These are phyloP conservation scores for Epirrita christyi DNA, from an alignment of 2,888 invertebrate genomes.

Conservation along the genomic window DNA sequence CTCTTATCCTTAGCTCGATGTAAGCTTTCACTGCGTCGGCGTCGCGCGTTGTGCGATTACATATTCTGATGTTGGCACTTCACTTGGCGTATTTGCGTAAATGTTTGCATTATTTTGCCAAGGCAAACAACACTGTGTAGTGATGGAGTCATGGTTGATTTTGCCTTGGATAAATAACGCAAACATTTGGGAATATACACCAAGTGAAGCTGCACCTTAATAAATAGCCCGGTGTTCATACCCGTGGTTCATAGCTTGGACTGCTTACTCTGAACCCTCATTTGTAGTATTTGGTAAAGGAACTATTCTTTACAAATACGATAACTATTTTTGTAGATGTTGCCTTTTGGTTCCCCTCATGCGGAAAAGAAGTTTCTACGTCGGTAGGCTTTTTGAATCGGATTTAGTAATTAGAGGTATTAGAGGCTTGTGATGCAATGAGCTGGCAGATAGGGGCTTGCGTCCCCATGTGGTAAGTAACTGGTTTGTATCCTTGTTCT, in stretches of 20 bases:
- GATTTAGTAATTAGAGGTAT: conserved; percentile 73
- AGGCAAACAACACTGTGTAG: no score
- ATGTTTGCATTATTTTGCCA: no score
- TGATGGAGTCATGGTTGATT: no score
- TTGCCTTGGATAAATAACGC: no score
- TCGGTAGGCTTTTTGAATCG: conserved; percentile 68
- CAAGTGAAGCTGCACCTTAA: no score
- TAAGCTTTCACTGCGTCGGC: neutral
- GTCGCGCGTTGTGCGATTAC: no score
- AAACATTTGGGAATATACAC: no score
- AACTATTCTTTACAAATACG: conserved; percentile 73
- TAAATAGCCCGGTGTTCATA: conserved; percentile 14
- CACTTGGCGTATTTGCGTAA: no score
- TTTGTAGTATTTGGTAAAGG: conserved; percentile 59
- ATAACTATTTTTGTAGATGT: conserved; percentile 67
- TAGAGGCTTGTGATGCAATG: conserved; percentile 51
- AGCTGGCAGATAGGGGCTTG: conserved; percentile 48
- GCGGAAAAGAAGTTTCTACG: conserved; percentile 72
- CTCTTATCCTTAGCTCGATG: no score
- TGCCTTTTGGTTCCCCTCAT: conserved; percentile 59
- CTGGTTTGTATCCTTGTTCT: conserved; percentile 14
- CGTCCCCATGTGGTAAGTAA: conserved; percentile 19
- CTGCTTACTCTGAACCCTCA: conserved; percentile 1
- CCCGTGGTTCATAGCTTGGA: conserved; percentile 1
- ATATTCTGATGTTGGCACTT: no score